A percentile compares a stretch with the other conserved stretches of the same genome.
Evolutionary conservation across 2,888 invertebrate species (phyloP).

Genomic region (Andrena dorsata): DNA sequence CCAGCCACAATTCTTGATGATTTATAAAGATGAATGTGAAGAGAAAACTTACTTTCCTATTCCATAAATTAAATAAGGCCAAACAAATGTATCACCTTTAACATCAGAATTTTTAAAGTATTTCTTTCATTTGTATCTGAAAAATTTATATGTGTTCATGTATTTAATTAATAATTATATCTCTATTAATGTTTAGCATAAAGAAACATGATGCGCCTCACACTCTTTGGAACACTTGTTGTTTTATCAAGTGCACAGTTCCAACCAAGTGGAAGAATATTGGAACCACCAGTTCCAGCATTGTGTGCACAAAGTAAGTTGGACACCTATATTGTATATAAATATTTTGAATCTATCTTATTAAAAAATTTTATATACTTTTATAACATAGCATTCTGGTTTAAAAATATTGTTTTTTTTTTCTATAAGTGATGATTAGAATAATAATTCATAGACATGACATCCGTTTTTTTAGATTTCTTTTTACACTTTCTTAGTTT

Average conservation of each 20-base stretch:
- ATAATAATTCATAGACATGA: too few relatives aligned
- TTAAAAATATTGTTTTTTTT: too few relatives aligned
- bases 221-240: slow-evolving; percentile 83
- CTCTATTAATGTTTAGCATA: slow-evolving; percentile 21
- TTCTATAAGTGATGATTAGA: too few relatives aligned
- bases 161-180: slow-evolving; percentile 16
- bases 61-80: neutral
- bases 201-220: slow-evolving; percentile 76
- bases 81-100: neutral
- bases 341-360: neutral
- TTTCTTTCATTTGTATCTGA: neutral
- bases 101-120: neutral
- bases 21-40: neutral
- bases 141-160: neutral
- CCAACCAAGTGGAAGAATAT: slow-evolving; percentile 89
- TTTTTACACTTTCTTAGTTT: too few relatives aligned
- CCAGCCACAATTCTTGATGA: neutral
- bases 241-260: slow-evolving; percentile 89
- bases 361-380: neutral
- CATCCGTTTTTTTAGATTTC: too few relatives aligned
- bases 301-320: slow-evolving; percentile 91
- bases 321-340: neutral
- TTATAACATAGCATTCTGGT: neutral
- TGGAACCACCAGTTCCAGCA: slow-evolving; percentile 92
- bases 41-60: neutral